Evolutionary conservation across 2,113 vertebrate species (phyloP).

Genomic region (Oreochromis tanganicae): DNA sequence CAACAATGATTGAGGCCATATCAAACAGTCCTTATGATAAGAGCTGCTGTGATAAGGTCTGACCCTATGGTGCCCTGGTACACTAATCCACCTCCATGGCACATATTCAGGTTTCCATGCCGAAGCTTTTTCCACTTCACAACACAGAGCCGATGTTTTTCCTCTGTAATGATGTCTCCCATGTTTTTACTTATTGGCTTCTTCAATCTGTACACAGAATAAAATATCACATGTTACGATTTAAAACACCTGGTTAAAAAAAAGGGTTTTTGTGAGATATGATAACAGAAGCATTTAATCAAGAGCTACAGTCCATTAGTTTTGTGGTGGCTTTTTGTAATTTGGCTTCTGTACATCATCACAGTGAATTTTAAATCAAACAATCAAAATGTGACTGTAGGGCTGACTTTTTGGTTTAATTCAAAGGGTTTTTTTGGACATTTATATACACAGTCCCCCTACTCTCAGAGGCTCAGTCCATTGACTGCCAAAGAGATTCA

Average conservation of each 20-base stretch:
- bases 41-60: conserved; percentile 38
- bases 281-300: background rate
- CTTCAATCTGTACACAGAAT: background rate
- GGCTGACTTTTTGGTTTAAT: background rate
- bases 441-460: background rate
- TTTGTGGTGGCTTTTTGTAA: accelerated
- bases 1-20: conserved; percentile 14
- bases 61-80: conserved; percentile 31
- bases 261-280: background rate
- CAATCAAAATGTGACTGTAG: background rate
- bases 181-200: background rate
- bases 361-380: background rate
- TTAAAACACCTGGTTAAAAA: background rate
- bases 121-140: conserved; percentile 29
- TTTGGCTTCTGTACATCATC: background rate
- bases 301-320: accelerated
- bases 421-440: background rate
- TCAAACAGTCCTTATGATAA: conserved; percentile 26
- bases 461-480: background rate
- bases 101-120: conserved; percentile 53
- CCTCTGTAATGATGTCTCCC: background rate
- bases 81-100: conserved; percentile 42
- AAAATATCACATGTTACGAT: background rate
- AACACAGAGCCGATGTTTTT: conserved; percentile 1
- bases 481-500: background rate